Percentiles rank a stretch among this genome's conserved stretches.
phyloP scores from a whole-genome alignment of 2,113 vertebrate genomes.

The Notarius quadriscutis region DNA sequence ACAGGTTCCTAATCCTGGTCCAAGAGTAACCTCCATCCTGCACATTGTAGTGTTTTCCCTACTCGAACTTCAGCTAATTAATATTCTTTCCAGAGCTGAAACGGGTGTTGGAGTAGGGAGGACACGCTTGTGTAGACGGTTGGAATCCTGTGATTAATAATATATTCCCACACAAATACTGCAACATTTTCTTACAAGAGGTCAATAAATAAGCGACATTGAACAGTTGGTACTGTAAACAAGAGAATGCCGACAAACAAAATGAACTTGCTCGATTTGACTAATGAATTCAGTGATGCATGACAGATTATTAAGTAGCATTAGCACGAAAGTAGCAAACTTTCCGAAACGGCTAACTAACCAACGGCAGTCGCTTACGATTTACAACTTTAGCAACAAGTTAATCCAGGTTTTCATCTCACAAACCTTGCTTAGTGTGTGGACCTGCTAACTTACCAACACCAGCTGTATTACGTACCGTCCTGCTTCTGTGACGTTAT shows the following conservation, averaged over 20 bases:
- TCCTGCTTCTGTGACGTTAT: too few relatives aligned
- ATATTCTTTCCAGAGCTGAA: background rate
- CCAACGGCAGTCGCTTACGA: background rate
- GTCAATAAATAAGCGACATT: background rate
- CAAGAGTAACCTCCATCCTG: background rate
- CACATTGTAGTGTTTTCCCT: background rate
- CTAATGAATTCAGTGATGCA: background rate
- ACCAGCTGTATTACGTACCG: too few relatives aligned
- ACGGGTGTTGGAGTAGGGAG: too few relatives aligned
- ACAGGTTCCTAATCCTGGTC: too few relatives aligned
- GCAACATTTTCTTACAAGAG: background rate
- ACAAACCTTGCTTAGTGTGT: background rate
- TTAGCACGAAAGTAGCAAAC: background rate
- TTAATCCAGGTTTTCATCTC: background rate
- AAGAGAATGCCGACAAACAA: background rate
- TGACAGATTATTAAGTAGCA: background rate
- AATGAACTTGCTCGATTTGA: background rate
- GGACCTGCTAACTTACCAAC: background rate
- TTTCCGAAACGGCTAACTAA: background rate
- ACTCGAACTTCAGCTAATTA: background rate
- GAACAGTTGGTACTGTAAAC: background rate
- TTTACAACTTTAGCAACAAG: background rate
- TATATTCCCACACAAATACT: background rate
- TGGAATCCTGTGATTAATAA: background rate
- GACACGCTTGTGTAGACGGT: too few relatives aligned